Conservation (phyloP, 2,888 invertebrate species). For the Cephonodes hylas region DNA sequence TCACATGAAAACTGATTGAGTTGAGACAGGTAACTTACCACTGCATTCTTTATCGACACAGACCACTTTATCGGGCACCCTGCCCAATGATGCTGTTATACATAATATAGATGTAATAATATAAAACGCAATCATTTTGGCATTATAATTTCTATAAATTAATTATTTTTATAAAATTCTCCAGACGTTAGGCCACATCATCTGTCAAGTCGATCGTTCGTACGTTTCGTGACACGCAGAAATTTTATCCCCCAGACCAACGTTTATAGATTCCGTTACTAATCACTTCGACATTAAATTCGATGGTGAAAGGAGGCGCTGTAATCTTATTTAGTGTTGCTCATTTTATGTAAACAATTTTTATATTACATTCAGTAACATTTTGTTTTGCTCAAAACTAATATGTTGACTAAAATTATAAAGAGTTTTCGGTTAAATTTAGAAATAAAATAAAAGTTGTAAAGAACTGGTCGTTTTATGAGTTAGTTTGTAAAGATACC, state of each 20-base stretch:
- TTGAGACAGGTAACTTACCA: conserved; percentile 69
- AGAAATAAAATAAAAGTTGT: too few species aligned
- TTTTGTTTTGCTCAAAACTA: too few species aligned
- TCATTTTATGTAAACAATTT: too few species aligned
- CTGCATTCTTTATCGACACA: conserved; percentile 87
- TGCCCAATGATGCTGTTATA: conserved; percentile 57
- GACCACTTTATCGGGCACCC: conserved; percentile 84
- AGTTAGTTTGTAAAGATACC: too few species aligned
- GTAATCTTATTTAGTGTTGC: background rate
- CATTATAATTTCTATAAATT: conserved; percentile 59
- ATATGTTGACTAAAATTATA: too few species aligned
- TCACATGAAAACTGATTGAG: conserved; percentile 40
- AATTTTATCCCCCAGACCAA: too few species aligned
- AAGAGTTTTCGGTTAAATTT: too few species aligned
- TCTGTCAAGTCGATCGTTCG: conserved; percentile 66
- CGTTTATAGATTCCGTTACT: too few species aligned
- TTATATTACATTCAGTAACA: too few species aligned
- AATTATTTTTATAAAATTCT: conserved; percentile 55
- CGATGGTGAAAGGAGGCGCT: too few species aligned
- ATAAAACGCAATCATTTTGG: conserved; percentile 70
- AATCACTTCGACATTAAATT: too few species aligned
- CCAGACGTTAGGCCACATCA: conserved; percentile 76
- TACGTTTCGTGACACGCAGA: conserved; percentile 36
- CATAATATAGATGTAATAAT: conserved; percentile 65
- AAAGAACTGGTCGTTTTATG: too few species aligned